Evolutionary conservation across 53 echinoderm and acorn worm genomes (phyloP).

Genomic region (Paelopatides confundens): DNA sequence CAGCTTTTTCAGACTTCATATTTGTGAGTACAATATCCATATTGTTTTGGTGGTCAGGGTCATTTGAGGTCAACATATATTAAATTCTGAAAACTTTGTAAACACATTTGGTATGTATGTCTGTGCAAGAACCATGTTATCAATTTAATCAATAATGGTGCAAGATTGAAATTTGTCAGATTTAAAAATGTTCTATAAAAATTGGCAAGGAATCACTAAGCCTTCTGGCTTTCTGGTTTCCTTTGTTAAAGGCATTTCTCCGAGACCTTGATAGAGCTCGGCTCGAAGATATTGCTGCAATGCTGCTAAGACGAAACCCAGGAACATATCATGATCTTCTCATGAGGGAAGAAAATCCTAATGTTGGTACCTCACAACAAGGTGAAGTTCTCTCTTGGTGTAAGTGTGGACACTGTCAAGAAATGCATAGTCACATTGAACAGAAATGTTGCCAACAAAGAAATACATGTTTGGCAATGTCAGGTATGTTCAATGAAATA

Average conservation of each 20-base stretch:
- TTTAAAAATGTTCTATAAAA: no score
- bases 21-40: no score
- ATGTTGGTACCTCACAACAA: not conserved
- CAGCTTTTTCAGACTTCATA: no score
- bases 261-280: not conserved
- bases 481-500: slow-evolving; percentile 1
- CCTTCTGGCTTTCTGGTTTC: not conserved
- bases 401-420: slow-evolving; percentile 22
- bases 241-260: not conserved
- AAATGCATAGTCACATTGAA: not conserved
- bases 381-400: slow-evolving; percentile 28
- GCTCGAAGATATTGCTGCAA: not conserved
- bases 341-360: not conserved
- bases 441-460: slow-evolving; percentile 6
- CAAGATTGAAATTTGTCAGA: no score
- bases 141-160: no score
- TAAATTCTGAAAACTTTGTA: no score
- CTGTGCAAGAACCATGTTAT: no score
- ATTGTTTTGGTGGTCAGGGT: no score
- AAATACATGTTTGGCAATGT: not conserved
- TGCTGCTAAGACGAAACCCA: slow-evolving; percentile 8
- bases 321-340: slow-evolving; percentile 5
- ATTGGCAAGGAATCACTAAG: no score
- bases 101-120: no score
- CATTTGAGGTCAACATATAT: no score